These are phyloP conservation scores for Sturnira hondurensis DNA, from an alignment of 2,113 vertebrate genomes.

Conservation along the genomic window DNA sequence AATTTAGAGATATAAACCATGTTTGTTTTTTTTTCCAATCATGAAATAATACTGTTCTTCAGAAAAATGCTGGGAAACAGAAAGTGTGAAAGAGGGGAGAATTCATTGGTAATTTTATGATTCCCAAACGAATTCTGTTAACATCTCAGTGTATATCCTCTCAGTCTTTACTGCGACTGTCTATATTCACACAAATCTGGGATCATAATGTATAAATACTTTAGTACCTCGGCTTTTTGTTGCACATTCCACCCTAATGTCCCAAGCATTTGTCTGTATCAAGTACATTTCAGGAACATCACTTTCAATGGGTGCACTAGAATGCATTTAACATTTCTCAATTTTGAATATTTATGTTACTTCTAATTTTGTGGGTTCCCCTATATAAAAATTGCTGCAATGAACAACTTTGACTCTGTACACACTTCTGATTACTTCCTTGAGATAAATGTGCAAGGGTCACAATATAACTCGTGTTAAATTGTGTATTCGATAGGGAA, in stretches of 20 bases:
- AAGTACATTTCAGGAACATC: constrained; percentile 2
- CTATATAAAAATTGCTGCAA: neutral
- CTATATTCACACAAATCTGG: neutral
- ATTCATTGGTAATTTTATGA: neutral
- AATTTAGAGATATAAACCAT: constrained; percentile 22
- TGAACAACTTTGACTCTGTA: neutral
- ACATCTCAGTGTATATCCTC: neutral
- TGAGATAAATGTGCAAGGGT: neutral
- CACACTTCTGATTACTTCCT: neutral
- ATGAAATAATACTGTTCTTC: constrained; percentile 5
- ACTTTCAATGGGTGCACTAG: neutral
- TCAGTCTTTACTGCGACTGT: neutral
- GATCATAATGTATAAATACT: constrained; percentile 11
- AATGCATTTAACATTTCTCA: neutral
- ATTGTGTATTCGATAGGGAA: neutral
- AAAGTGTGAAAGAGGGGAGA: neutral
- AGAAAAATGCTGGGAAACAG: neutral
- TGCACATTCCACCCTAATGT: neutral
- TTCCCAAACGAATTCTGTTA: neutral
- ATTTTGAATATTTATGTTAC: neutral
- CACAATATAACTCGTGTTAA: neutral
- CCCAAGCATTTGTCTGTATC: neutral
- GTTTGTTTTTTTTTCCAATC: neutral
- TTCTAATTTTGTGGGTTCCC: neutral
- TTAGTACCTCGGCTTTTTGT: constrained; percentile 1